Conservation (phyloP, 1,140 invertebrate species). For the Cyphomyrmex costatus region DNA sequence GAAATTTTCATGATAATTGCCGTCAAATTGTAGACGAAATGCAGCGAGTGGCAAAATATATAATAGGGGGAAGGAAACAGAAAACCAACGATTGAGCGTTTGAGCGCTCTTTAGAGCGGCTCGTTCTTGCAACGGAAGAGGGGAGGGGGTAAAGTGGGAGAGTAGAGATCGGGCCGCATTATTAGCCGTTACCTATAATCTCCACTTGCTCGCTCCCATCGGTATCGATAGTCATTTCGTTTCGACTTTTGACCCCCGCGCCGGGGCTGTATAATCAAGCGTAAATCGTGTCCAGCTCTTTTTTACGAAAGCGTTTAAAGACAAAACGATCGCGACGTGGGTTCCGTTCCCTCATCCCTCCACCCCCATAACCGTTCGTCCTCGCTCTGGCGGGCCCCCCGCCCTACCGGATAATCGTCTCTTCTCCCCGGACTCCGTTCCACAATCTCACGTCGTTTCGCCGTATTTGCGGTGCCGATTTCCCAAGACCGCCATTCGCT, state of each 20-base stretch:
- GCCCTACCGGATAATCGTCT: neutral
- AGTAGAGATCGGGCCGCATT: slow-evolving; percentile 70
- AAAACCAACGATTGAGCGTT: slow-evolving; percentile 28
- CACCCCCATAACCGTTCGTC: slow-evolving; percentile 3
- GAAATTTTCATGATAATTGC: neutral
- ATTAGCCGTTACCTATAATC: slow-evolving; percentile 85
- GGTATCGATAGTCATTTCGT: slow-evolving; percentile 80
- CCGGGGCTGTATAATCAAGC: slow-evolving; percentile 79
- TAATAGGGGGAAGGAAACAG: neutral
- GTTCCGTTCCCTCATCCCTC: slow-evolving; percentile 9
- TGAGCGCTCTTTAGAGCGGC: slow-evolving; percentile 41
- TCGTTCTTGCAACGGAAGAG: slow-evolving; percentile 19
- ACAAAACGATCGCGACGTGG: slow-evolving; percentile 71
- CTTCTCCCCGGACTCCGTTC: slow-evolving; percentile 4
- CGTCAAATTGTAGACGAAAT: neutral
- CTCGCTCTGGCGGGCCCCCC: slow-evolving; percentile 43
- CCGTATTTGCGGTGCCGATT: slow-evolving; percentile 67
- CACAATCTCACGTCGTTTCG: slow-evolving; percentile 46
- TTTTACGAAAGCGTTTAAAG: slow-evolving; percentile 81
- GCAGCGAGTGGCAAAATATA: neutral
- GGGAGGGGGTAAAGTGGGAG: neutral
- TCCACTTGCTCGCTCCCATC: slow-evolving; percentile 77
- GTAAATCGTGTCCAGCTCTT: slow-evolving; percentile 83
- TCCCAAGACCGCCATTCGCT: slow-evolving; percentile 73
- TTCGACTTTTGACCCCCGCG: slow-evolving; percentile 83